phyloP scores from a whole-genome alignment of 2,888 invertebrate genomes.

The Leucania comma region DNA sequence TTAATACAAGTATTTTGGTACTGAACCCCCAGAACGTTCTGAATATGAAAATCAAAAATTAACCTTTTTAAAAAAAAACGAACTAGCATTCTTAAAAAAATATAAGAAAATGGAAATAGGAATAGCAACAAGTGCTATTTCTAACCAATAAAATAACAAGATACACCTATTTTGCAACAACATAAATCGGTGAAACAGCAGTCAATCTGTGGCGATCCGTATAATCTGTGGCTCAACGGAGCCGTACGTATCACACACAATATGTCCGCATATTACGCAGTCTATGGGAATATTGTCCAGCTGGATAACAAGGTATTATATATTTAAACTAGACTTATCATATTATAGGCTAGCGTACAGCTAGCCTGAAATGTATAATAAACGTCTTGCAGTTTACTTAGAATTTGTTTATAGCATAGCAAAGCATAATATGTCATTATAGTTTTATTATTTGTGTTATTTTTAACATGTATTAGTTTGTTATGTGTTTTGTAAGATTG shows the following conservation, averaged over 20 bases:
- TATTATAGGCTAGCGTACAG: constrained; percentile 16
- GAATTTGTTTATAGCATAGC: too few species aligned
- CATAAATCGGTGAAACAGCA: constrained; percentile 20
- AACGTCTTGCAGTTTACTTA: background rate
- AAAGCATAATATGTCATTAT: too few species aligned
- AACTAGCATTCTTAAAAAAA: too few species aligned
- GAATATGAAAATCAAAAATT: too few species aligned
- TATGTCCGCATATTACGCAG: constrained; percentile 35
- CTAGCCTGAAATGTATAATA: background rate
- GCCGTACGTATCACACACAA: constrained; percentile 41
- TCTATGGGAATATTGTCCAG: constrained; percentile 41
- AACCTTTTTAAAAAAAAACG: too few species aligned
- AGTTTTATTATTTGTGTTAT: too few species aligned
- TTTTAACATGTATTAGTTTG: too few species aligned
- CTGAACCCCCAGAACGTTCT: too few species aligned
- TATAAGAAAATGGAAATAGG: too few species aligned
- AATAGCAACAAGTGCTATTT: too few species aligned
- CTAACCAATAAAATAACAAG: background rate
- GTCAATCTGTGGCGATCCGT: constrained; percentile 43
- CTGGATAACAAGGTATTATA: constrained; percentile 22
- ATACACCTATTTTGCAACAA: constrained; percentile 1
- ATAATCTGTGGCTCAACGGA: constrained; percentile 50
- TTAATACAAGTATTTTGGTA: too few species aligned
- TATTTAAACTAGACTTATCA: constrained; percentile 31
- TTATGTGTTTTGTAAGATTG: too few species aligned